Evolutionary conservation across 2,888 invertebrate genomes (phyloP).

Genomic region (Protodeltote pygarga): DNA sequence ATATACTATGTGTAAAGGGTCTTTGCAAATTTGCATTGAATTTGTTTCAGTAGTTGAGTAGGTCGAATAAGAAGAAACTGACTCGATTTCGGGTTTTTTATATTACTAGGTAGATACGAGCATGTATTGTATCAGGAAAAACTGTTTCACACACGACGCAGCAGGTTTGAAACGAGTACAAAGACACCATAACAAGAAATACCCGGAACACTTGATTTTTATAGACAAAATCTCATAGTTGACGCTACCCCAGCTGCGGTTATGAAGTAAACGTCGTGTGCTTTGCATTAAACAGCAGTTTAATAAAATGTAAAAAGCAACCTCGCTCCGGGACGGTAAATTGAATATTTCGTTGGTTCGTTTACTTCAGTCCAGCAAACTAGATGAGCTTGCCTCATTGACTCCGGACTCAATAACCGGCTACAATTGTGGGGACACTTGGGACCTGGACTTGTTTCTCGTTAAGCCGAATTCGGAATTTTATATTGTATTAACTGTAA

Average conservation of each 20-base stretch:
- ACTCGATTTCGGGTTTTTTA: no score
- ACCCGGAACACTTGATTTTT: conserved; percentile 17
- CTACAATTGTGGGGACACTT: conserved; percentile 43
- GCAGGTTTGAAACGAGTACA: no score
- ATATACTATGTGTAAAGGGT: no score
- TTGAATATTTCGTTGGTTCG: conserved; percentile 56
- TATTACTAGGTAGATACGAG: no score
- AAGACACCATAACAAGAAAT: conserved; percentile 18
- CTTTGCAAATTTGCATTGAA: no score
- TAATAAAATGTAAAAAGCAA: conserved; percentile 47
- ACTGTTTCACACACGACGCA: no score
- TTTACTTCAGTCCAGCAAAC: conserved; percentile 45
- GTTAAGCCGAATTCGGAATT: conserved; percentile 40
- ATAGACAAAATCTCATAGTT: conserved; percentile 32
- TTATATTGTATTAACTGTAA: conserved; percentile 30
- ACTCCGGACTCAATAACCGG: conserved; percentile 45
- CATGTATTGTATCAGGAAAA: conserved; percentile 15
- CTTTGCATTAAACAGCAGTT: conserved; percentile 46
- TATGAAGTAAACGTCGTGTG: conserved; percentile 33
- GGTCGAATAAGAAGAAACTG: no score
- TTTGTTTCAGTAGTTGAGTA: no score
- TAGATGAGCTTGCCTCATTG: conserved; percentile 54
- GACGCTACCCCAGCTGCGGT: conserved; percentile 13
- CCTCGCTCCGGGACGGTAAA: conserved; percentile 47
- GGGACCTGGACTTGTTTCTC: conserved; percentile 39